Percentiles rank a stretch among this genome's conserved stretches.
Evolutionary conservation across 2,888 invertebrate genomes (phyloP).

Genomic region (Ctena decussata): DNA sequence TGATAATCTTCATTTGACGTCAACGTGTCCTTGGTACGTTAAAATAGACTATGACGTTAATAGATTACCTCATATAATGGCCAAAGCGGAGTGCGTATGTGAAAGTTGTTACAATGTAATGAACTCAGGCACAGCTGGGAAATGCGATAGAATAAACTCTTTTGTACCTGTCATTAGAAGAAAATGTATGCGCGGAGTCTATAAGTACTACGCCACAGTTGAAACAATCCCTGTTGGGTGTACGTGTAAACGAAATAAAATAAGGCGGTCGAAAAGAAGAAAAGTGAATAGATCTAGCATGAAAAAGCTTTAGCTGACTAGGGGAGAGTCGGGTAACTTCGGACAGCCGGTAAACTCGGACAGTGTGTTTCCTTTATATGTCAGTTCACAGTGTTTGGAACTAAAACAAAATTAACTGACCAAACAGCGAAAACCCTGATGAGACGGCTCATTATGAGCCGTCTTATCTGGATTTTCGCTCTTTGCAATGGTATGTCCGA

Average conservation of each 20-base stretch:
- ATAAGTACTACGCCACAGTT: slow-evolving; percentile 14
- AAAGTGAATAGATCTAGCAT: too few relatives aligned
- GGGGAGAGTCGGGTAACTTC: too few relatives aligned
- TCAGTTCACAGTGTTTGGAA: too few relatives aligned
- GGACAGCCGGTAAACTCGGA: too few relatives aligned
- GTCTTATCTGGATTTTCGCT: too few relatives aligned
- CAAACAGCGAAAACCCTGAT: too few relatives aligned
- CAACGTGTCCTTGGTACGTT: not conserved
- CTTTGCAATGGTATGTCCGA: too few relatives aligned
- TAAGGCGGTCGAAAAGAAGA: too few relatives aligned
- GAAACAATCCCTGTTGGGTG: slow-evolving; percentile 40
- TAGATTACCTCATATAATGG: not conserved
- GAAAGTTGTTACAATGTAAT: not conserved
- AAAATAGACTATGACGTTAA: not conserved
- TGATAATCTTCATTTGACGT: not conserved
- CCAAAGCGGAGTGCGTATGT: not conserved
- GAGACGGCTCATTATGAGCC: too few relatives aligned
- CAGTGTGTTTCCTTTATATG: too few relatives aligned
- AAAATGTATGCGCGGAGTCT: not conserved
- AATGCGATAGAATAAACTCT: not conserved
- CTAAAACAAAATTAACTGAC: too few relatives aligned
- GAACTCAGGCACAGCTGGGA: not conserved
- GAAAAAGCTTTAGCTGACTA: too few relatives aligned
- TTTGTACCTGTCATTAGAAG: not conserved
- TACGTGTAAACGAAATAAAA: slow-evolving; percentile 15